phyloP scores from a whole-genome alignment of 2,113 vertebrate genomes.

The Xiphophorus hellerii region DNA sequence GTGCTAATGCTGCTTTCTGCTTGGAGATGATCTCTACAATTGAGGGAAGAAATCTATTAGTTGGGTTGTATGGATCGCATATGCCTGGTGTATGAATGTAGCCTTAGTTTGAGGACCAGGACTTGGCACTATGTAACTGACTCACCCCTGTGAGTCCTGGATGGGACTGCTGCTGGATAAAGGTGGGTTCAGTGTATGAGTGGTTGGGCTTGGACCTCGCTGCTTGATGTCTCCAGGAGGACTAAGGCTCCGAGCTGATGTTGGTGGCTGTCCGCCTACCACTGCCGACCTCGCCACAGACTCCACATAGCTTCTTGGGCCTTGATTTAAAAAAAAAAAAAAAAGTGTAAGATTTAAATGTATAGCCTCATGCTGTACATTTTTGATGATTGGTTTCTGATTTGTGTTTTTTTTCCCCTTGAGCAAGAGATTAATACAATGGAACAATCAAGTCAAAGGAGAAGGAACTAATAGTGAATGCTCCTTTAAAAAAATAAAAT shows the following conservation, averaged over 20 bases:
- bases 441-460: background rate
- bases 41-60: background rate
- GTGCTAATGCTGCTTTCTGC: conserved; percentile 82
- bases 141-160: conserved; percentile 87
- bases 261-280: conserved; percentile 68
- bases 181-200: conserved; percentile 81
- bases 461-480: background rate
- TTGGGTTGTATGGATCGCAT: background rate
- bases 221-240: conserved; percentile 73
- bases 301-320: conserved; percentile 94
- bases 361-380: background rate
- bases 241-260: conserved; percentile 53
- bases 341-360: background rate
- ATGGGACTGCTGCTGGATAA: conserved; percentile 94
- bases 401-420: background rate
- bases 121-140: background rate
- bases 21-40: conserved; percentile 75
- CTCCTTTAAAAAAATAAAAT: background rate
- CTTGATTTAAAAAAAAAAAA: conserved; percentile 69
- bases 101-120: background rate
- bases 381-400: background rate
- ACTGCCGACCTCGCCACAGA: conserved; percentile 90
- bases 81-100: too few species aligned
- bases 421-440: conserved; percentile 4
- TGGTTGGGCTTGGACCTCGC: conserved; percentile 48